phyloP scores from a whole-genome alignment of 2,888 invertebrate genomes.

The Dioctria rufipes region DNA sequence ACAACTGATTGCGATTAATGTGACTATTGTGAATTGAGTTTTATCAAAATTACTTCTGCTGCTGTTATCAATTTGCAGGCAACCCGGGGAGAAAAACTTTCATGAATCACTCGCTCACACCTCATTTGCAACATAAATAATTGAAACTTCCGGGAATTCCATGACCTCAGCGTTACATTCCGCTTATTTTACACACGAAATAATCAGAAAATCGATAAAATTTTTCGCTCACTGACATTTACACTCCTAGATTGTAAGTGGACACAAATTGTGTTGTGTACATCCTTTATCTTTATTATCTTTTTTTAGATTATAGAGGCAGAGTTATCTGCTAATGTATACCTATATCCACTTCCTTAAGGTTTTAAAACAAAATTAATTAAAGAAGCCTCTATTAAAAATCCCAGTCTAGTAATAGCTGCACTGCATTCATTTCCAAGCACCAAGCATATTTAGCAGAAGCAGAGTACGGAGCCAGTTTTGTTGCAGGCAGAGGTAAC shows the following conservation, averaged over 20 bases:
- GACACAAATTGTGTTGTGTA: no score
- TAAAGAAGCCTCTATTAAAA: no score
- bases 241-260: no score
- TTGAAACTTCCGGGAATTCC: constrained; percentile 48
- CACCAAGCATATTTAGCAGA: no score
- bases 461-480: background rate
- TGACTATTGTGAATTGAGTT: constrained; percentile 23
- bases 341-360: no score
- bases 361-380: no score
- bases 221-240: no score
- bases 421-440: no score
- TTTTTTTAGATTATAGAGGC: no score
- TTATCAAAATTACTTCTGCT: background rate
- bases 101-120: constrained; percentile 35
- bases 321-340: no score
- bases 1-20: background rate
- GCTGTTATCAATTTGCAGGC: constrained; percentile 20
- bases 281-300: no score
- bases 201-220: constrained; percentile 45
- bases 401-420: no score
- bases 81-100: background rate
- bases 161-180: constrained; percentile 44
- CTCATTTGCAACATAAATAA: constrained; percentile 30
- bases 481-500: background rate
- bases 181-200: constrained; percentile 33